Evolutionary conservation across 2,113 vertebrate species (phyloP), one percentile per base, ranked within the genome.

Genomic region (Amphiprion percula): DNA sequence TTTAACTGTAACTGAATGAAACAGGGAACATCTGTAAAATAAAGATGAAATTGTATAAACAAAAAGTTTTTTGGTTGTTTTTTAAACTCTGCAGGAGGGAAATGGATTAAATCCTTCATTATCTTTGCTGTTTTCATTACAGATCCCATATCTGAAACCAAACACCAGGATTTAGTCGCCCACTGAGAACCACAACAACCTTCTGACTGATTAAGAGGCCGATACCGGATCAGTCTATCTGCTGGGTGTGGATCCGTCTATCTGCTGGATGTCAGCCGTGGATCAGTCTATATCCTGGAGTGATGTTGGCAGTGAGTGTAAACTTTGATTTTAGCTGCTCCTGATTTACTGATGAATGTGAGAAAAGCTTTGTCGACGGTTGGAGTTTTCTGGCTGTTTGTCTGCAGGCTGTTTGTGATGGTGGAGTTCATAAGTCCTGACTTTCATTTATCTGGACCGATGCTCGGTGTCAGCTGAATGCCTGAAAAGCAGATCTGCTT

Each of bases 271-370:
- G 26, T 67, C 41, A 68, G 4, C 3, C 30, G 5, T 37, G 33
- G 33, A 37, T 37, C 33, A 2, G 33, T 37, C 33, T 10, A 10
- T 37, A 5, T 37, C 6, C 33, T 47, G 46, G 5, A 17, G 26
- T 37, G 33, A 37, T 14, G 49, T 52, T 47, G 59, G 76, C 56
- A 47, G 55, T 2, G 1, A 65, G 59, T 79, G 30, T 8, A 21
- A 74, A 65, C 54, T 71, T 74, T 62, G 74, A 59, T 28, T 73
- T 73, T 63, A 68, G 59, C 79, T 58, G 52, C 60, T 63, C 61
- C 54, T 87, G 83, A 85, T 85, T 87, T 85, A 90, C 83, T 87
- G 52, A 88, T 83, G 79, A 81, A 30, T 47, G 49, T 4, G 50
- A 54, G 14, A 15, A 12, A 44, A 44, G 41, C 62, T 63, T 14